Evolutionary conservation across 1,140 invertebrate species (phyloP).

Genomic region (Bombus turneri): DNA sequence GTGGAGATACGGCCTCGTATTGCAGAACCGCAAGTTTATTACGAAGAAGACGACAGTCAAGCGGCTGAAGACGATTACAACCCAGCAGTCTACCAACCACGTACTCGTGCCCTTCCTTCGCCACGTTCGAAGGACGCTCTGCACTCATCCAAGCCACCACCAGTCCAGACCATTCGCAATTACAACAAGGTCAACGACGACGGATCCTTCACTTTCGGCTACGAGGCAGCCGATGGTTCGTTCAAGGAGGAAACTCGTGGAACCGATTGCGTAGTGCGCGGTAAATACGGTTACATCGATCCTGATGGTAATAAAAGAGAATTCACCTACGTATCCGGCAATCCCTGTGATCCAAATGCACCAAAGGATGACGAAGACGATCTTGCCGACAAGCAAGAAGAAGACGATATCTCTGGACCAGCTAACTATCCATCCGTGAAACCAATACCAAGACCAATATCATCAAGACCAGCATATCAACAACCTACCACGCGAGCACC

Average conservation of each 20-base stretch:
- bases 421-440: slow-evolving; percentile 86
- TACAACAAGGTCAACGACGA: slow-evolving; percentile 93
- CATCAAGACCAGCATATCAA: slow-evolving; percentile 78
- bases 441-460: slow-evolving; percentile 77
- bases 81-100: slow-evolving; percentile 76
- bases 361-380: slow-evolving; percentile 87
- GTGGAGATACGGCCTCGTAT: slow-evolving; percentile 76
- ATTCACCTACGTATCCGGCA: slow-evolving; percentile 95
- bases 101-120: slow-evolving; percentile 76
- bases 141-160: slow-evolving; percentile 86
- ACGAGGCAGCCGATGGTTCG: slow-evolving; percentile 93
- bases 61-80: slow-evolving; percentile 73
- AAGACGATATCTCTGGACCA: slow-evolving; percentile 84
- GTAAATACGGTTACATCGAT: slow-evolving; percentile 94
- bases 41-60: slow-evolving; percentile 77
- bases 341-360: slow-evolving; percentile 92
- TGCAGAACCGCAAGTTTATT: slow-evolving; percentile 76
- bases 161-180: slow-evolving; percentile 90
- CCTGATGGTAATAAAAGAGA: slow-evolving; percentile 93
- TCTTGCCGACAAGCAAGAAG: slow-evolving; percentile 82
- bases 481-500: slow-evolving; percentile 84
- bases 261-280: slow-evolving; percentile 92
- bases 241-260: slow-evolving; percentile 94
- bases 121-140: slow-evolving; percentile 82
- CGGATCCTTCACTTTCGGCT: slow-evolving; percentile 93